Conservation (phyloP, 2,888 invertebrate species). For the Dione vanillae region DNA sequence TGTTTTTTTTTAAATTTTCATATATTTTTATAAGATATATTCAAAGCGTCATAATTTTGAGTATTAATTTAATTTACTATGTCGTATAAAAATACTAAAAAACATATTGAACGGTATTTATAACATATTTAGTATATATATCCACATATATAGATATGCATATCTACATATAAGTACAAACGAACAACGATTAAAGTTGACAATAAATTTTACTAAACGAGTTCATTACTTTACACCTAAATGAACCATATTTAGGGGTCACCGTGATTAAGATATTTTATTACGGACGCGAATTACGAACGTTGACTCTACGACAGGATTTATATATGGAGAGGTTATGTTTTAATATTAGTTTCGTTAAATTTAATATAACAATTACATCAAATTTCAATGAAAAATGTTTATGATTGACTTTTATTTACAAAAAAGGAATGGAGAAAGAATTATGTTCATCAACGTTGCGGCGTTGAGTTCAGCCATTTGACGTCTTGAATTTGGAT, state of each 20-base stretch:
- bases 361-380: too few relatives aligned
- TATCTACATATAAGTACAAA: background rate
- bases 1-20: too few relatives aligned
- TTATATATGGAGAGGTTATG: conserved; percentile 3
- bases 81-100: too few relatives aligned
- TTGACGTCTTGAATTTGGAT: too few relatives aligned
- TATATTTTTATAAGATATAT: too few relatives aligned
- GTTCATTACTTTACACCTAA: conserved; percentile 33
- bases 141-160: background rate
- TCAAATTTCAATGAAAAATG: background rate
- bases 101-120: too few relatives aligned
- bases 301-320: background rate
- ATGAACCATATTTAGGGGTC: conserved; percentile 32
- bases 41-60: too few relatives aligned
- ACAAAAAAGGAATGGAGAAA: too few relatives aligned
- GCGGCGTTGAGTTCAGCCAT: too few relatives aligned
- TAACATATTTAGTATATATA: background rate
- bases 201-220: conserved; percentile 26
- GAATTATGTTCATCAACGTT: too few relatives aligned
- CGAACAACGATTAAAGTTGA: conserved; percentile 7
- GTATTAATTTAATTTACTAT: too few relatives aligned
- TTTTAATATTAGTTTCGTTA: background rate
- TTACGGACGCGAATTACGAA: conserved; percentile 56
- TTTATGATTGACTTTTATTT: too few relatives aligned
- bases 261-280: conserved; percentile 49